A percentile compares a stretch with the other conserved stretches of the same genome.
Evolutionary conservation across 2,113 vertebrate genomes (phyloP).

Genomic region (Etheostoma spectabile): DNA sequence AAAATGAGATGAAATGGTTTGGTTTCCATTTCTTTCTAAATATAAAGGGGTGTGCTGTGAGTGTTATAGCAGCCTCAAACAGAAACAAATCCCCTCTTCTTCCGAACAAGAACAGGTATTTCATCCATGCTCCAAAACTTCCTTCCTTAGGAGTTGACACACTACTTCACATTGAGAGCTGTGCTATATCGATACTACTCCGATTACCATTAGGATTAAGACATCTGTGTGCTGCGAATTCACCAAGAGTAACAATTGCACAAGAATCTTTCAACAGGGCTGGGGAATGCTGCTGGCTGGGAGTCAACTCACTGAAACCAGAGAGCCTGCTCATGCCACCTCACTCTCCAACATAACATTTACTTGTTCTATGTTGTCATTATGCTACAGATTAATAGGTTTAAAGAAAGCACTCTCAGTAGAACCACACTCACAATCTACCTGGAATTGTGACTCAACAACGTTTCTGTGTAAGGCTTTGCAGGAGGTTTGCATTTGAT

Average conservation of each 20-base stretch:
- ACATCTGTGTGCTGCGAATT: not conserved
- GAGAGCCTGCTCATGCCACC: not conserved
- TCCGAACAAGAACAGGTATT: not conserved
- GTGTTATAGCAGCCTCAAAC: not conserved
- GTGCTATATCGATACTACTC: not conserved
- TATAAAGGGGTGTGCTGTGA: not conserved
- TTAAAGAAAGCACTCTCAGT: not conserved
- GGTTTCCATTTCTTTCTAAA: not conserved
- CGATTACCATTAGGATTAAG: not conserved
- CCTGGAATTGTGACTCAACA: slow-evolving; percentile 10
- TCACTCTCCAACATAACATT: not conserved
- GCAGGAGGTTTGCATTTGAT: slow-evolving; percentile 28
- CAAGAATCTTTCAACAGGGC: not conserved
- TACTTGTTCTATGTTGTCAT: slow-evolving; percentile 7
- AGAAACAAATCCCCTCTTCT: not conserved
- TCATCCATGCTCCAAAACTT: not conserved
- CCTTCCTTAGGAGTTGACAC: not conserved
- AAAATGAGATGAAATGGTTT: not conserved
- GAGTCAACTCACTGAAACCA: not conserved
- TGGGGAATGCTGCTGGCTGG: not conserved
- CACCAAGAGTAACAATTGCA: not conserved
- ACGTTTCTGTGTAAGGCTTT: not conserved
- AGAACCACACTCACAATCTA: not conserved
- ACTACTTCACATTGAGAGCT: not conserved
- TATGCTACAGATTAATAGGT: not conserved